Evolutionary conservation across 2,888 invertebrate species (phyloP).

Genomic region (Buathra laborator): DNA sequence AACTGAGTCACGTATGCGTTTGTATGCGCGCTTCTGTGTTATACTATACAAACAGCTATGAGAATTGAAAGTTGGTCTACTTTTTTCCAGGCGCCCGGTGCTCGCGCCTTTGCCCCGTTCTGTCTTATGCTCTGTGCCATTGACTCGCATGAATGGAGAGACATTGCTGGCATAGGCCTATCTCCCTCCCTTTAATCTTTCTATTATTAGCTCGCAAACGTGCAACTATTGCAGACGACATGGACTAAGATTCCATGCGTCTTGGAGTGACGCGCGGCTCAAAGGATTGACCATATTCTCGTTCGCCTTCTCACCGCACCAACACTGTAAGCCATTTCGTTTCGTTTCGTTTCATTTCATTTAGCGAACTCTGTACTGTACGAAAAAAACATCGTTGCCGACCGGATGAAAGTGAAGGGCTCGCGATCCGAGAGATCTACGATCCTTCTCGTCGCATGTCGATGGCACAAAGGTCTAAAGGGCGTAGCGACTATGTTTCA

Average conservation of each 20-base stretch:
- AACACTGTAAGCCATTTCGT: too few relatives aligned
- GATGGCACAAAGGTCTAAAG: neutral
- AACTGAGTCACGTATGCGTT: neutral
- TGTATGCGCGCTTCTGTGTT: neutral
- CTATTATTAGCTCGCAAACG: conserved; percentile 63
- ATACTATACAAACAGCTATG: neutral
- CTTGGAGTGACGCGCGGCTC: conserved; percentile 43
- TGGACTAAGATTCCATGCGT: conserved; percentile 60
- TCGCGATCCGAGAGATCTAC: neutral
- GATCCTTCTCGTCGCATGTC: conserved; percentile 6
- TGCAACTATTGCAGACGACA: conserved; percentile 47
- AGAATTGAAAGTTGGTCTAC: conserved; percentile 61
- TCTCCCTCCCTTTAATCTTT: conserved; percentile 42
- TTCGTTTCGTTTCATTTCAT: too few relatives aligned
- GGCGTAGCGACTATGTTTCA: neutral
- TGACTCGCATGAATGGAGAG: conserved; percentile 47
- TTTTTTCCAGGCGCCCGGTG: conserved; percentile 51
- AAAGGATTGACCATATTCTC: conserved; percentile 27
- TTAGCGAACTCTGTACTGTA: too few relatives aligned
- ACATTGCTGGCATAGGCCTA: conserved; percentile 17
- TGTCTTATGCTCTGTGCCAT: conserved; percentile 26
- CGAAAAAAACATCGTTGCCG: conserved; percentile 48
- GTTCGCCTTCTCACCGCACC: neutral
- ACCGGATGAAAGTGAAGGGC: conserved; percentile 62
- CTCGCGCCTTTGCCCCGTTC: neutral